Percentiles rank a stretch among this genome's conserved stretches.
These are phyloP conservation scores for Muscina levida DNA, from an alignment of 2,888 invertebrate species.

Conservation along the genomic window DNA sequence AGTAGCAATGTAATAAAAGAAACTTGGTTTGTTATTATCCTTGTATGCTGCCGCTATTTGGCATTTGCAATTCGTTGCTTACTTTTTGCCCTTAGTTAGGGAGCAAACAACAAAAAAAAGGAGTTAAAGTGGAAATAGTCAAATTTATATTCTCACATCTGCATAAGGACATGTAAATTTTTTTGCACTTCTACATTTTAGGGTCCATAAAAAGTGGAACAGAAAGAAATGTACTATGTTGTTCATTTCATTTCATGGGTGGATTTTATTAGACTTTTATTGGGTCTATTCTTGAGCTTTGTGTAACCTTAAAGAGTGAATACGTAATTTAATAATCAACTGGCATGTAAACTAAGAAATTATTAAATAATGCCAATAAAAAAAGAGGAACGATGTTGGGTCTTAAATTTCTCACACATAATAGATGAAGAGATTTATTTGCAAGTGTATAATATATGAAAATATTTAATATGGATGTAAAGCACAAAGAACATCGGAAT, in stretches of 20 bases:
- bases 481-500: too few relatives aligned
- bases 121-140: conserved; percentile 28
- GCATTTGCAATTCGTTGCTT: too few relatives aligned
- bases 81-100: too few relatives aligned
- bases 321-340: conserved; percentile 32
- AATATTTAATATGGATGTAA: too few relatives aligned
- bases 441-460: too few relatives aligned
- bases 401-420: too few relatives aligned
- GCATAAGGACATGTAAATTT: conserved; percentile 58
- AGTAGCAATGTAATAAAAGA: conserved; percentile 23
- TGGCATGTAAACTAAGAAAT: conserved; percentile 2
- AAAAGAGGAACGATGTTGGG: too few relatives aligned
- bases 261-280: conserved; percentile 64
- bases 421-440: too few relatives aligned
- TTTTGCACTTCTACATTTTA: not conserved
- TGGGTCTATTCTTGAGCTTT: conserved; percentile 43
- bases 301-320: conserved; percentile 19
- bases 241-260: conserved; percentile 42
- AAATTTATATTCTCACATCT: conserved; percentile 8
- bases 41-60: not conserved
- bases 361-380: too few relatives aligned
- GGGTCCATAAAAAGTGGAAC: conserved; percentile 39
- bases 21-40: conserved; percentile 16
- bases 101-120: not conserved
- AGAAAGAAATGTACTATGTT: conserved; percentile 38